Conservation (phyloP, 1,140 invertebrate species). For the Eulimnadia texana region DNA sequence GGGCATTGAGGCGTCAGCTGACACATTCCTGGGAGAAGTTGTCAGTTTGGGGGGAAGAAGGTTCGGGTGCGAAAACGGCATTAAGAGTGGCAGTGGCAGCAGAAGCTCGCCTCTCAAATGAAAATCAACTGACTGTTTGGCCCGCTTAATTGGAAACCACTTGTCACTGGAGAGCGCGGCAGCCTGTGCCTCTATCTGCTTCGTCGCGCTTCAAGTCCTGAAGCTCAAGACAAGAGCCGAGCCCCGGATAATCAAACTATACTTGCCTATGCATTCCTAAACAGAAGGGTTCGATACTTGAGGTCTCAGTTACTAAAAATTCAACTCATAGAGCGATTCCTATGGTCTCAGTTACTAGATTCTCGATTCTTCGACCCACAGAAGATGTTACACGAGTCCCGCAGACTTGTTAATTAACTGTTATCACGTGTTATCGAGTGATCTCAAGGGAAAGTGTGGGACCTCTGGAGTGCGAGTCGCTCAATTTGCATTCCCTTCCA, state of each 20-base stretch:
- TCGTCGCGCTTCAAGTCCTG: neutral
- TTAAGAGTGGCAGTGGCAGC: neutral
- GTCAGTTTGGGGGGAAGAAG: neutral
- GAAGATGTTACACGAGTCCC: too few species aligned
- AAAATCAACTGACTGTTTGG: neutral
- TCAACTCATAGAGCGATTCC: too few species aligned
- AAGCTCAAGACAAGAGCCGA: neutral
- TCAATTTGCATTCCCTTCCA: neutral
- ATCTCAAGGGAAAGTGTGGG: too few species aligned
- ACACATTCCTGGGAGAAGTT: neutral
- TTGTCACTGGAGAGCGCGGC: neutral
- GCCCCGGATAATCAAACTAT: neutral
- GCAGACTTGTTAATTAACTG: too few species aligned
- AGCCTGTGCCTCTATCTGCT: neutral
- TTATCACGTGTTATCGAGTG: too few species aligned
- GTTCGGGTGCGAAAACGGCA: neutral
- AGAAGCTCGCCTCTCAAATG: neutral
- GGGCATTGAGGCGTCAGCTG: neutral
- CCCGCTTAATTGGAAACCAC: neutral
- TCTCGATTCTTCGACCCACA: too few species aligned
- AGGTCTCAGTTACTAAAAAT: too few species aligned
- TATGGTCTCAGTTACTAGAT: too few species aligned
- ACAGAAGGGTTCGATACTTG: too few species aligned
- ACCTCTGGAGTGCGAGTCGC: neutral
- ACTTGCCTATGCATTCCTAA: neutral